phyloP scores from a whole-genome alignment of 2,797 vertebrate species.

The Thamnophis elegans region DNA sequence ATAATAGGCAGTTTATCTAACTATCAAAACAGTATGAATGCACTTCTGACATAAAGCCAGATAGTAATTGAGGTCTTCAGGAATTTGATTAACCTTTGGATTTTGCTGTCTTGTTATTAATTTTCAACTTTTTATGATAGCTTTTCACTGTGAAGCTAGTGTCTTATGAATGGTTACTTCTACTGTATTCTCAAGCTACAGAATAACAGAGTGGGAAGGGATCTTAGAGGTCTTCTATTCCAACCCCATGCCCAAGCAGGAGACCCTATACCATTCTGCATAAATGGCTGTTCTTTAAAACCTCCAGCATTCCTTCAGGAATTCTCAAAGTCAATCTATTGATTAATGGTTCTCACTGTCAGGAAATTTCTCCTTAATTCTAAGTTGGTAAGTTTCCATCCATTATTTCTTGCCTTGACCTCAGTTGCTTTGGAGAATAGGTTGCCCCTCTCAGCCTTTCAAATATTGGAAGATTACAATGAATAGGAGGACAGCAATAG shows the following conservation, averaged over 20 bases:
- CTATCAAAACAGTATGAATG: background rate
- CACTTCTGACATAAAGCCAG: background rate
- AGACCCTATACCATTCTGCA: background rate
- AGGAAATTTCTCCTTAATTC: background rate
- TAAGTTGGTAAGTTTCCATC: background rate
- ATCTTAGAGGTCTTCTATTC: background rate
- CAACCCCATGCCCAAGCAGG: background rate
- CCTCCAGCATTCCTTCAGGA: background rate
- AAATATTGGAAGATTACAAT: background rate
- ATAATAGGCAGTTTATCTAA: background rate
- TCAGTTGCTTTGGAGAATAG: background rate
- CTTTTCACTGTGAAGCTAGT: slow-evolving; percentile 2
- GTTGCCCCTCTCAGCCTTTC: background rate
- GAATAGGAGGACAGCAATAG: background rate
- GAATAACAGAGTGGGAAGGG: background rate
- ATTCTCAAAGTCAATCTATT: background rate
- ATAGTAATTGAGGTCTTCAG: slow-evolving; percentile 2
- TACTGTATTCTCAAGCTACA: background rate
- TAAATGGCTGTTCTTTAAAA: background rate
- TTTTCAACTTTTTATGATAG: background rate
- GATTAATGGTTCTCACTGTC: background rate
- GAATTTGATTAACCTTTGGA: background rate
- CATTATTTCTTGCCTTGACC: background rate
- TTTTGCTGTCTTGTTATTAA: background rate
- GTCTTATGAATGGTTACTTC: background rate